These are phyloP conservation scores for Lordiphosa mommai DNA, from an alignment of 1,140 invertebrate species.

Conservation along the genomic window DNA sequence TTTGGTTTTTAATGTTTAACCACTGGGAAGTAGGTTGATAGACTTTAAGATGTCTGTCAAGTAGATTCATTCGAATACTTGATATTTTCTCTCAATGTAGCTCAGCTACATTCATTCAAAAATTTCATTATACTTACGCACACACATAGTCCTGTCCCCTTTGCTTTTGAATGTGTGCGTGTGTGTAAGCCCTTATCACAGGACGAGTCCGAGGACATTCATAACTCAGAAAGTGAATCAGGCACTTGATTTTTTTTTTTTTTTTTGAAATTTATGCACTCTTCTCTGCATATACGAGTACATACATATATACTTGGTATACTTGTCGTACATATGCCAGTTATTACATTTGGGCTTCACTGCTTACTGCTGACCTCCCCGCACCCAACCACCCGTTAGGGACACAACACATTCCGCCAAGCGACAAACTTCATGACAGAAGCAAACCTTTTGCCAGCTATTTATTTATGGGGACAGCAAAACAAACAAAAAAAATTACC, in stretches of 20 bases:
- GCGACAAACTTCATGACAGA: slow-evolving; percentile 65
- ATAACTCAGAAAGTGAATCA: slow-evolving; percentile 26
- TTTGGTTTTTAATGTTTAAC: too few relatives aligned
- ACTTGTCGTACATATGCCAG: slow-evolving; percentile 11
- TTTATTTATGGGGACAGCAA: slow-evolving; percentile 53
- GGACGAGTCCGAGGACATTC: neutral
- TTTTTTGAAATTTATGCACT: slow-evolving; percentile 38
- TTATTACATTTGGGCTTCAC: slow-evolving; percentile 52
- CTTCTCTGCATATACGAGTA: slow-evolving; percentile 1
- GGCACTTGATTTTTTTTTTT: slow-evolving; percentile 7
- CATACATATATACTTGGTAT: neutral
- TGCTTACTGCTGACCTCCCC: neutral
- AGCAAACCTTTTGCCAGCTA: slow-evolving; percentile 41
- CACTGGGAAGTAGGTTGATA: too few relatives aligned
- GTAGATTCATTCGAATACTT: too few relatives aligned
- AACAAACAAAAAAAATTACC: neutral
- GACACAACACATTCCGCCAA: slow-evolving; percentile 36
- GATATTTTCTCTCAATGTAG: too few relatives aligned
- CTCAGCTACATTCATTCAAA: neutral
- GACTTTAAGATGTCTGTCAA: too few relatives aligned
- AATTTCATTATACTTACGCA: slow-evolving; percentile 4
- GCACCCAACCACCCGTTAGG: neutral
- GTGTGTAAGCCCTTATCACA: neutral
- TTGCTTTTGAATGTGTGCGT: neutral
- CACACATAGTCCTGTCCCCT: neutral